phyloP scores from a whole-genome alignment of 2,113 vertebrate genomes.

The Trinectes maculatus region DNA sequence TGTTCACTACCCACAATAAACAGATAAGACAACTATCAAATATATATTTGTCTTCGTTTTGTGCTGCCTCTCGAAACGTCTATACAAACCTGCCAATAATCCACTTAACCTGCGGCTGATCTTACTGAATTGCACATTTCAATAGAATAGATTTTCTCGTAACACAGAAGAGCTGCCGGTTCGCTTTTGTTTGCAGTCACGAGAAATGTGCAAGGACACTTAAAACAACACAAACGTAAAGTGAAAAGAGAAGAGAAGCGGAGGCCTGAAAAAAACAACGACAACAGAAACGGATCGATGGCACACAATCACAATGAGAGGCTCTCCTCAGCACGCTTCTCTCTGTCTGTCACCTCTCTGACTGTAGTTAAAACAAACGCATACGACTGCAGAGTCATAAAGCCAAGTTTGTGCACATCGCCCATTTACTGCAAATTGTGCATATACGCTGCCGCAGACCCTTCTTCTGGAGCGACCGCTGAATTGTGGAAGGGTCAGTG shows the following conservation, averaged over 20 bases:
- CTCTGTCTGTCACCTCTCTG: slow-evolving; percentile 24
- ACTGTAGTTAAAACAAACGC: slow-evolving; percentile 21
- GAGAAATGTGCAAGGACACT: slow-evolving; percentile 37
- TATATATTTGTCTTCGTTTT: slow-evolving; percentile 18
- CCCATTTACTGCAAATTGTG: slow-evolving; percentile 18
- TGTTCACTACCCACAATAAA: slow-evolving; percentile 18
- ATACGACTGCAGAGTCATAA: slow-evolving; percentile 8
- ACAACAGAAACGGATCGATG: slow-evolving; percentile 60
- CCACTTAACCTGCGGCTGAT: slow-evolving; percentile 33
- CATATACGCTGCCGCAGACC: slow-evolving; percentile 5
- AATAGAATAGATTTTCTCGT: slow-evolving; percentile 8
- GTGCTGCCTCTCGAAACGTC: slow-evolving; percentile 11
- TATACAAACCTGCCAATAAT: slow-evolving; percentile 39
- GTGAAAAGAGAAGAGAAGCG: too few species aligned
- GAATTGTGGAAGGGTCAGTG: slow-evolving; percentile 28
- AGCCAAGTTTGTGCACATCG: slow-evolving; percentile 15
- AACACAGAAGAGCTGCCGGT: slow-evolving; percentile 12
- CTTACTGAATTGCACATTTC: slow-evolving; percentile 41
- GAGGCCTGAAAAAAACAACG: neutral
- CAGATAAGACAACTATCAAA: slow-evolving; percentile 25
- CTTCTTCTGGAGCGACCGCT: slow-evolving; percentile 27
- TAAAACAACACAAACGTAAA: neutral
- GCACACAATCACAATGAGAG: slow-evolving; percentile 67
- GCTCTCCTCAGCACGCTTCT: slow-evolving; percentile 33
- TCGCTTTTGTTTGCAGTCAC: slow-evolving; percentile 16